phyloP scores from a whole-genome alignment of 2,113 vertebrate genomes.

The Pedetes capensis region DNA sequence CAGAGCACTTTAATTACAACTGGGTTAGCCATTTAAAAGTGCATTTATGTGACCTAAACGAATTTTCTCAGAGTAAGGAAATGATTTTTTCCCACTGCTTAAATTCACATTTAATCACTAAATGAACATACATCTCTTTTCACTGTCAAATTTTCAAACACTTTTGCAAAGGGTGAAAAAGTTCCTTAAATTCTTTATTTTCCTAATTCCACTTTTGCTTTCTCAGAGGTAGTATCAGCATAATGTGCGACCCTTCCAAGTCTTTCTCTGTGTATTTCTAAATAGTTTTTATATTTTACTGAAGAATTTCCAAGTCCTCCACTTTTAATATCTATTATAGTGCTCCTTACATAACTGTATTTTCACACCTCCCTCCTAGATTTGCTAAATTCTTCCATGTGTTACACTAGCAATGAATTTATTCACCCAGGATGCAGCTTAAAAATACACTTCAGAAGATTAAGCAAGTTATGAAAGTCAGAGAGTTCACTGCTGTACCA shows the following conservation, averaged over 20 bases:
- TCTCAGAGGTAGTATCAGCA: not conserved
- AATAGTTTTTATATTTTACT: not conserved
- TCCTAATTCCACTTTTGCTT: not conserved
- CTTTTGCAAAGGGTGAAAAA: not conserved
- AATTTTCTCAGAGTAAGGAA: not conserved
- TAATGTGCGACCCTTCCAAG: not conserved
- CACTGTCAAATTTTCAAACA: not conserved
- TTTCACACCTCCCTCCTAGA: not conserved
- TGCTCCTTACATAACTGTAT: not conserved
- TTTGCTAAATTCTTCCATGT: not conserved
- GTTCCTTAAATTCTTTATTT: not conserved
- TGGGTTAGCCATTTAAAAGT: not conserved
- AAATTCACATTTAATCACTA: not conserved
- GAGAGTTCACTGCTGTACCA: not conserved
- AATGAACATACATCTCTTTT: not conserved
- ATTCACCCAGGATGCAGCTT: not conserved
- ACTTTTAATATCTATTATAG: not conserved
- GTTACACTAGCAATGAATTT: not conserved
- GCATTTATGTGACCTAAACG: not conserved
- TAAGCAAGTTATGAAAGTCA: not conserved
- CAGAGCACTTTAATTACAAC: not conserved
- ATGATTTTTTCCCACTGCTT: not conserved
- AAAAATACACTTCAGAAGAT: conserved; percentile 2
- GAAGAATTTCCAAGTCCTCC: not conserved
- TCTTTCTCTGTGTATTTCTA: not conserved